phyloP scores from a whole-genome alignment of 2,888 invertebrate species.

The Allolobophora icterica region DNA sequence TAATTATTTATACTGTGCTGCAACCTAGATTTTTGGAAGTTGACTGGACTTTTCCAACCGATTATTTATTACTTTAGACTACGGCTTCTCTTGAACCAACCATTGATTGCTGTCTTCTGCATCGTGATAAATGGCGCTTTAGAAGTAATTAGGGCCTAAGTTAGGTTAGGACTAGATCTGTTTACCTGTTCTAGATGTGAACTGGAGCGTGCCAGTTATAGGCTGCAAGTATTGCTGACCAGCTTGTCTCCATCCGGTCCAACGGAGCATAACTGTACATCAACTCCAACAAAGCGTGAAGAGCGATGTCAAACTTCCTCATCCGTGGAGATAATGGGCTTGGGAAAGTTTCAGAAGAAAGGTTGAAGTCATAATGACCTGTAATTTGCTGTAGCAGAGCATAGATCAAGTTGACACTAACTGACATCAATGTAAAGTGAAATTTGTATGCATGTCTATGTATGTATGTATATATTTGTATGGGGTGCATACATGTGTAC shows the following conservation, averaged over 20 bases:
- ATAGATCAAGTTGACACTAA: no score
- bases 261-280: not conserved
- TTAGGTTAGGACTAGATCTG: no score
- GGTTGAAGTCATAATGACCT: not conserved
- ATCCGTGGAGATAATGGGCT: not conserved
- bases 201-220: not conserved
- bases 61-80: not conserved
- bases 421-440: no score
- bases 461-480: no score
- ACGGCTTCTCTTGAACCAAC: not conserved
- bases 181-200: not conserved
- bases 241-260: not conserved
- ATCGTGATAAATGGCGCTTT: not conserved
- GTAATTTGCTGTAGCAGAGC: not conserved
- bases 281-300: slow-evolving; percentile 17
- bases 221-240: not conserved
- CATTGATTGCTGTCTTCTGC: not conserved
- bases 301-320: not conserved
- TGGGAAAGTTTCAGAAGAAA: not conserved
- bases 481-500: no score
- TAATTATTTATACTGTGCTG: no score
- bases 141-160: not conserved
- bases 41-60: no score
- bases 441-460: no score
- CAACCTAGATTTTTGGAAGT: no score